phyloP scores from a whole-genome alignment of 2,888 invertebrate genomes.

The Calliopum simillimum region DNA sequence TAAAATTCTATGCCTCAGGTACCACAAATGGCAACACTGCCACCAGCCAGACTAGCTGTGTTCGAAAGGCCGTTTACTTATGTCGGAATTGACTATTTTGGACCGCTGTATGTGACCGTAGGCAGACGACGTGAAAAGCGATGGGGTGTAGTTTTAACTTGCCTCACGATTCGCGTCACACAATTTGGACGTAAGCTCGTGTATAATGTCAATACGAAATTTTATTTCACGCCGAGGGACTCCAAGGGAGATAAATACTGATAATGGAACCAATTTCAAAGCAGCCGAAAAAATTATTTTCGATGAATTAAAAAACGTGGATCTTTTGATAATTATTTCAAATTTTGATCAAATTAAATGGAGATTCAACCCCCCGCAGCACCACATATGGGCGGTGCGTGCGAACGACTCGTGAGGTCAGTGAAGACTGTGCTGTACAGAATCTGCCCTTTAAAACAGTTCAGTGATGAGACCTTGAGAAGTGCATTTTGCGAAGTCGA shows the following conservation, averaged over 20 bases:
- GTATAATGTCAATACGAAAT: conserved; percentile 40
- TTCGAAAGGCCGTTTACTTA: too few species aligned
- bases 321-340: conserved; percentile 7
- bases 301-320: conserved; percentile 11
- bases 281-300: conserved; percentile 4
- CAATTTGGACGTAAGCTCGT: conserved; percentile 43
- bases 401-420: conserved; percentile 35
- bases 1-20: conserved; percentile 5
- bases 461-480: conserved; percentile 41
- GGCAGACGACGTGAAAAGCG: conserved; percentile 43
- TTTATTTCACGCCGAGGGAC: conserved; percentile 40
- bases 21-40: conserved; percentile 29
- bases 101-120: conserved; percentile 41
- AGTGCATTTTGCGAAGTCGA: conserved; percentile 39
- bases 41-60: not conserved
- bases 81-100: conserved; percentile 46
- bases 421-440: conserved; percentile 37
- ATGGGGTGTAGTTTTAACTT: conserved; percentile 46
- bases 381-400: conserved; percentile 43
- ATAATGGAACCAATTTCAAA: conserved; percentile 41
- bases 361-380: conserved; percentile 41
- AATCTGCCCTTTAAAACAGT: conserved; percentile 33
- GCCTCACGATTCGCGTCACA: conserved; percentile 43
- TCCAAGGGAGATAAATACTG: conserved; percentile 40
- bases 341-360: conserved; percentile 42